phyloP scores from a whole-genome alignment of 1,140 invertebrate genomes.

The Drosophila busckii region DNA sequence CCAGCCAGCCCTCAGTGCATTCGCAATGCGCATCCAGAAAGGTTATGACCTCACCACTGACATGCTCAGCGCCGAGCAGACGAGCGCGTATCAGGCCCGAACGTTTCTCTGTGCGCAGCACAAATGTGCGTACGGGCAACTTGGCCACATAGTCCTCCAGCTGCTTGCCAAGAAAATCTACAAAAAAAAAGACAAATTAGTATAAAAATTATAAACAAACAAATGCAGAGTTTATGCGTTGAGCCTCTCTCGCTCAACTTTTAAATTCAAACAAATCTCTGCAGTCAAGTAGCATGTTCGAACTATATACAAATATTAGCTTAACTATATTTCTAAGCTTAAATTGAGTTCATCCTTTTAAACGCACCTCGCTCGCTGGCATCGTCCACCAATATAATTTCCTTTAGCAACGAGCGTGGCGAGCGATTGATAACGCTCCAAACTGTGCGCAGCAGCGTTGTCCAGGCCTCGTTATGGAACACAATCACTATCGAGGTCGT shows the following conservation, averaged over 20 bases:
- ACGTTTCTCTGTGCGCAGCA: slow-evolving; percentile 92
- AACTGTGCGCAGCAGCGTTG: slow-evolving; percentile 95
- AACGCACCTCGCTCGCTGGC: slow-evolving; percentile 91
- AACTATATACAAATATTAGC: too few species aligned
- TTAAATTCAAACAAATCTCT: too few species aligned
- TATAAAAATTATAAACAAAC: not conserved
- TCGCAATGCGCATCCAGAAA: slow-evolving; percentile 98
- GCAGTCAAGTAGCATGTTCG: too few species aligned
- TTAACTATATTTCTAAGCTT: too few species aligned
- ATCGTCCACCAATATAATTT: slow-evolving; percentile 97
- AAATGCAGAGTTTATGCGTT: too few species aligned
- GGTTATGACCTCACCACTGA: slow-evolving; percentile 95
- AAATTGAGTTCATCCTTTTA: slow-evolving; percentile 38
- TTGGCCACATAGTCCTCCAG: slow-evolving; percentile 93
- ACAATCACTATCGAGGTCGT: slow-evolving; percentile 97
- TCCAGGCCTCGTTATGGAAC: slow-evolving; percentile 99
- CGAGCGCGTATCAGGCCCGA: slow-evolving; percentile 96
- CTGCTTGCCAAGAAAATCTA: slow-evolving; percentile 91
- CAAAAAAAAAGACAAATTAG: slow-evolving; percentile 78
- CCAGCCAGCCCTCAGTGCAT: slow-evolving; percentile 96
- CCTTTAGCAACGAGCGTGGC: slow-evolving; percentile 90
- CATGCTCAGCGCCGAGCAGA: slow-evolving; percentile 93
- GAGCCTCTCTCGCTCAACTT: too few species aligned
- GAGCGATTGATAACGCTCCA: slow-evolving; percentile 98
- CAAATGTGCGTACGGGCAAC: slow-evolving; percentile 88